Base-by-base conservation (phyloP, 2,797 vertebrate genomes). In the Eutrigla gurnardus region DNA sequence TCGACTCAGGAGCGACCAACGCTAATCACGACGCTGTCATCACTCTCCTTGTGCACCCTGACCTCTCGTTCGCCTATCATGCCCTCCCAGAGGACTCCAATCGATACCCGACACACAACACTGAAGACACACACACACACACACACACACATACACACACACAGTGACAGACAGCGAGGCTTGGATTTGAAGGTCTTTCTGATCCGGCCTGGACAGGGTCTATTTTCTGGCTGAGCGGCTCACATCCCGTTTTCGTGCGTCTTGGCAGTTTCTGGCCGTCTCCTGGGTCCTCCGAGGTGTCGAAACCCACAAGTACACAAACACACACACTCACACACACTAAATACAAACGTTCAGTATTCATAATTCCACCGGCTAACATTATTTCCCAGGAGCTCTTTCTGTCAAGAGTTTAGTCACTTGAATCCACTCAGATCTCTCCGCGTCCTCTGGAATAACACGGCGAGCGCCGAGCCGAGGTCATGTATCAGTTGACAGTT, bases 401-500 rank as follows among this genome's bases (percentile, higher is more conserved):
- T 84, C 86, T 70, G 84, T 89, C 86, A 87, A 82, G 77, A 78
- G 73, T 83, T 82, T 82, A 85, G 81, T 90, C 87, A 89, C 84
- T 90, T 82, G 84, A 89, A 88, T 90, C 84, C 77, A 81, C 87
- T 89, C 76, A 67, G 82, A 87, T 89, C 86, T 90, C 77, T 80
- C 70, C 70, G 84, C 87, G 87, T 90, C 86, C 84, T 89, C 82
- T 84, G 83, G 62, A 91, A 87, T 77, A 90, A 90, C 86, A 91
- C 86, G 82, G 77, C 77, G 84, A 83, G 83, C 86, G 83, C 52
- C 93, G 83, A 89, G 83, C 91, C 85, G 88, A 84, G 88, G 88
- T 92, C 87, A 82, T 80, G 88, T 87, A 90, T 92, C 91, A 87
- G 80, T 88, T 94, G 93, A 93, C 92, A 93, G 90, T 91, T 91